Evolutionary conservation across 2,888 invertebrate genomes (phyloP), one percentile per base, ranked within the genome.

Genomic region (Aspidiotus rigidus): DNA sequence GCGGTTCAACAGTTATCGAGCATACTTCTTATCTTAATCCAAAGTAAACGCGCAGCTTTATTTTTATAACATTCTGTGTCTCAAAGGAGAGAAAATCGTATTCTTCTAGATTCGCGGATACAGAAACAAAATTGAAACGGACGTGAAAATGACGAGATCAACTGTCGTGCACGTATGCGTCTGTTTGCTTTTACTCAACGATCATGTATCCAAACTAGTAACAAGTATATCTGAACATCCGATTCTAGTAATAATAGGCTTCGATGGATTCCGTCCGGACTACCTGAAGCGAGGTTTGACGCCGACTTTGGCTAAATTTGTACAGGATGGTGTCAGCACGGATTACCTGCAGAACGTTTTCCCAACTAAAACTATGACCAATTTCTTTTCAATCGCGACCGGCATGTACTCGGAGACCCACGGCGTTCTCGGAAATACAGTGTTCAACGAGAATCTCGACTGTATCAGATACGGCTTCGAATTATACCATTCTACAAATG

Each of bases 321-420:
- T 81, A 55, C 74, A 77, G 13, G 75, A 80, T 70, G 86, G 87
- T 7, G 82, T 83, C 7, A 79, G 81, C 72, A 79, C 84, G 0
- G 82, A 83, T 71, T 82, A 82, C 74, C 81, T 86, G 79, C 77
- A 78, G 60, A 85, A 84, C 74, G 81, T 84, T 55, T 86, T 86
- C 75, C 82, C 84, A 0, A 88, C 88, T 0, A 86, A 86, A 78
- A 89, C 89, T 1, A 86, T 86, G 75, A 86, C 88, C 0, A 89
- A 89, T 78, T 89, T 89, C 77, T 85, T 85, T 74, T 82, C 86
- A 0, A 84, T 89, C 69, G 85, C 84, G 0, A 89, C 86, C 41
- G 88, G 88, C 9, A 77, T 86, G 63, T 86, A 84, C 75, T 81
- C 84, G 0, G 87, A 87, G 76, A 80, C 78, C 15, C 88, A 89